Evolutionary conservation across 2,888 invertebrate genomes (phyloP), one percentile per base, ranked within the genome.

Genomic region (Apantesis nais): DNA sequence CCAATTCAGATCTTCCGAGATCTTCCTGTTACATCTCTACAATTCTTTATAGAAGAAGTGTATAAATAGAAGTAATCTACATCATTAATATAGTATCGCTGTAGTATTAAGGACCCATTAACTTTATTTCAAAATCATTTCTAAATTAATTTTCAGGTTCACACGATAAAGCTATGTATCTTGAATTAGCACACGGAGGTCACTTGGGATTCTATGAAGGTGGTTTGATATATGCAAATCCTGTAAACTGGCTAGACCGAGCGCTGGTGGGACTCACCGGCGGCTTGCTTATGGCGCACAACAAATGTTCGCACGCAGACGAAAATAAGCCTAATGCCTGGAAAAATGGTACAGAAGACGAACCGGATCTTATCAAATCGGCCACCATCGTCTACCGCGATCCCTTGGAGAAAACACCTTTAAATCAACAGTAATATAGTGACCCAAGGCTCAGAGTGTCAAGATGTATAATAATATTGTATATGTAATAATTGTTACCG

Each of bases 141-240:
- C n/a, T n/a, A n/a, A n/a, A n/a, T 65, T 1, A n/a, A 41, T 44
- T 72, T 88, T 88, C 90, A 98, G 98, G 94, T 79, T 96, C 96
- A 14, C 96, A 96, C 72, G 95, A 95, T 66, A 97, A 97, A 82
- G 95, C 96, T 5, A 95, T 98, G 81, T 98, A 97, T 86, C 93
- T 98, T 70, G 97, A 98, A 88, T 93, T 98, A 37, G 97, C 98
- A 16, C 99, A 99, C 89, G 99, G 99, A 19, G 99, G 99, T 7
- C 99, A 99, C 92, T 95, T 99, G 78, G 99, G 99, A 31, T 99
- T 98, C 92, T 98, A 98, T 89, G 99, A 99, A 92, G 98, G 98
- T 16, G 98, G 98, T 29, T 92, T 97, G 39, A 88, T 98, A 1
- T 97, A 98, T 90, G 99, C 99, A 0, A 97, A 98, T 87, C 97